A percentile compares a stretch with the other conserved stretches of the same genome.
phyloP scores from a whole-genome alignment of 2,113 vertebrate species.

The Corythaixoides concolor region DNA sequence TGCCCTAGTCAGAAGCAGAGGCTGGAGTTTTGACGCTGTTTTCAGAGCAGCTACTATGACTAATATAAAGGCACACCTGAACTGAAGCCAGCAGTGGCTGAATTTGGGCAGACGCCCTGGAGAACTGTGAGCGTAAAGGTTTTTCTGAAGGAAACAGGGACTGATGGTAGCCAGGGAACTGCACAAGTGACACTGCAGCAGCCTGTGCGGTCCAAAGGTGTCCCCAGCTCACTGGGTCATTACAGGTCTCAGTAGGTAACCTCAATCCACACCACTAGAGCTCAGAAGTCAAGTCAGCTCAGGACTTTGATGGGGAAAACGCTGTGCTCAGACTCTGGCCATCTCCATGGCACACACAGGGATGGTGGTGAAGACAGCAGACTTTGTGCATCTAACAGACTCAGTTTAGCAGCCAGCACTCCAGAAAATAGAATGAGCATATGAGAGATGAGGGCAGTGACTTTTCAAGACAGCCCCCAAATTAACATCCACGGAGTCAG shows the following conservation, averaged over 20 bases:
- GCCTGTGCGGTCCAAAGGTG: background rate
- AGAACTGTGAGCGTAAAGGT: background rate
- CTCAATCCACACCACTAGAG: background rate
- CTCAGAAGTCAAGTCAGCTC: background rate
- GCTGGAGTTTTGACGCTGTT: background rate
- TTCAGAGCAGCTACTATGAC: background rate
- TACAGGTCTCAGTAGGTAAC: background rate
- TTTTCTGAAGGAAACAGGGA: background rate
- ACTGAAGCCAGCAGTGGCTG: background rate
- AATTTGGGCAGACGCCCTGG: background rate
- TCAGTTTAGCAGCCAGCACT: background rate
- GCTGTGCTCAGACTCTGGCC: background rate
- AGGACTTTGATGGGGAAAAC: fast-evolving
- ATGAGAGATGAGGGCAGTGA: background rate
- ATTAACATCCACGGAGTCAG: background rate
- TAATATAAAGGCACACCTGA: background rate
- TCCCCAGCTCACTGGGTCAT: background rate
- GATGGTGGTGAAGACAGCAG: background rate
- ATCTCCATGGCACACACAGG: fast-evolving
- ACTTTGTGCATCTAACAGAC: no score
- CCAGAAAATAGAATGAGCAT: background rate
- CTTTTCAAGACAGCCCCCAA: background rate
- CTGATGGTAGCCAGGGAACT: background rate
- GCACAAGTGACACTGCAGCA: fast-evolving
- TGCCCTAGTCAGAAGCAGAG: background rate